phyloP scores from a whole-genome alignment of 2,797 vertebrate genomes.

The Otolemur crassicaudatus region DNA sequence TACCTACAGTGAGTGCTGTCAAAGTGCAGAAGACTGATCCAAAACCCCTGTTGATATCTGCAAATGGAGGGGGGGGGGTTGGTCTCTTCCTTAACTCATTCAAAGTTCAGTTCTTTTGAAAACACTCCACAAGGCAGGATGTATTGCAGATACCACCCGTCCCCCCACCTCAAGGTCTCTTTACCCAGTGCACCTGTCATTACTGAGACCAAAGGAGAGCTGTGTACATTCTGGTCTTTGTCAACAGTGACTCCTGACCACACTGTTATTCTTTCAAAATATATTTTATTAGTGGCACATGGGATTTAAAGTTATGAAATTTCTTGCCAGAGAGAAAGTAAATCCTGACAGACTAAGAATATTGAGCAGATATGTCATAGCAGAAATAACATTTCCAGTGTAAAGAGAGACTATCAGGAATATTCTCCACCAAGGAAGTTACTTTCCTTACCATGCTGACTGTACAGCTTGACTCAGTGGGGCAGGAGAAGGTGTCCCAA shows the following conservation, averaged over 20 bases:
- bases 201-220: not conserved
- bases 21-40: not conserved
- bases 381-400: not conserved
- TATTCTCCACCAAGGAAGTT: not conserved
- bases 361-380: not conserved
- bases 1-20: not conserved
- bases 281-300: conserved; percentile 69
- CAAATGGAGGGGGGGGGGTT: not conserved
- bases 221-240: not conserved
- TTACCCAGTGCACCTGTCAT: not conserved
- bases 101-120: not conserved
- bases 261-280: conserved; percentile 65
- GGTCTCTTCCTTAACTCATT: not conserved
- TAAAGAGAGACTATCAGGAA: rapidly evolving
- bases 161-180: not conserved
- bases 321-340: conserved; percentile 60
- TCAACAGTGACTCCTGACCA: conserved; percentile 68
- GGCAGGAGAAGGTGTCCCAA: not conserved
- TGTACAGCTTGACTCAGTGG: rapidly evolving
- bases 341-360: not conserved
- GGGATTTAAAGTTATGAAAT: conserved; percentile 7
- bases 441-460: not conserved
- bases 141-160: rapidly evolving
- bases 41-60: not conserved
- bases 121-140: not conserved